These are phyloP conservation scores for Arge pagana DNA, from an alignment of 2,888 invertebrate species.

Conservation along the genomic window DNA sequence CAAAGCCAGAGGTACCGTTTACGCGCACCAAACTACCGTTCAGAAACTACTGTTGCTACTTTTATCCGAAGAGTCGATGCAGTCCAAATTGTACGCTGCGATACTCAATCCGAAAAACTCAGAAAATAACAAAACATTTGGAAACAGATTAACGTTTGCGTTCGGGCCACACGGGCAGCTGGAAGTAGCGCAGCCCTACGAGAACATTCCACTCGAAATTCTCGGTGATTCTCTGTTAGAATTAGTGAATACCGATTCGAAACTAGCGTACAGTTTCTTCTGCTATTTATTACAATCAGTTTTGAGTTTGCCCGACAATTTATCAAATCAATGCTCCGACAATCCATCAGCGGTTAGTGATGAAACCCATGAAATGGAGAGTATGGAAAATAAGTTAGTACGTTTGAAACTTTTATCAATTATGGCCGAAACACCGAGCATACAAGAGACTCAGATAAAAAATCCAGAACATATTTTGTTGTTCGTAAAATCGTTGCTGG, in stretches of 20 bases:
- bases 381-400: conserved; percentile 45
- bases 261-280: conserved; percentile 51
- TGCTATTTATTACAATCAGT: conserved; percentile 55
- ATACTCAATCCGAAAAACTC: conserved; percentile 42
- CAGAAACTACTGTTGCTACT: conserved; percentile 40
- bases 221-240: conserved; percentile 50
- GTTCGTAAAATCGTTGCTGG: conserved; percentile 51
- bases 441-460: conserved; percentile 50
- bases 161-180: conserved; percentile 47
- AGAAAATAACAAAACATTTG: conserved; percentile 41
- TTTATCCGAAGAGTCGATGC: conserved; percentile 33
- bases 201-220: conserved; percentile 42
- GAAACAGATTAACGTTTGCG: conserved; percentile 39
- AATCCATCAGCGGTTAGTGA: conserved; percentile 36
- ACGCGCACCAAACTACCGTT: conserved; percentile 37
- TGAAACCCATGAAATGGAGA: conserved; percentile 36
- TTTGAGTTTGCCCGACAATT: conserved; percentile 27
- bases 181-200: conserved; percentile 39
- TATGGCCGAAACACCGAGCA: conserved; percentile 45
- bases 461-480: conserved; percentile 51
- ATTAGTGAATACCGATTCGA: conserved; percentile 44
- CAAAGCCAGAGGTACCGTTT: conserved; percentile 41
- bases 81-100: conserved; percentile 38
- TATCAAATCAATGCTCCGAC: conserved; percentile 6
- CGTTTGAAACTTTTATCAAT: conserved; percentile 50